Evolutionary conservation across 2,797 vertebrate species (phyloP), one percentile per base, ranked within the genome.

Genomic region (Anguilla marmorata): DNA sequence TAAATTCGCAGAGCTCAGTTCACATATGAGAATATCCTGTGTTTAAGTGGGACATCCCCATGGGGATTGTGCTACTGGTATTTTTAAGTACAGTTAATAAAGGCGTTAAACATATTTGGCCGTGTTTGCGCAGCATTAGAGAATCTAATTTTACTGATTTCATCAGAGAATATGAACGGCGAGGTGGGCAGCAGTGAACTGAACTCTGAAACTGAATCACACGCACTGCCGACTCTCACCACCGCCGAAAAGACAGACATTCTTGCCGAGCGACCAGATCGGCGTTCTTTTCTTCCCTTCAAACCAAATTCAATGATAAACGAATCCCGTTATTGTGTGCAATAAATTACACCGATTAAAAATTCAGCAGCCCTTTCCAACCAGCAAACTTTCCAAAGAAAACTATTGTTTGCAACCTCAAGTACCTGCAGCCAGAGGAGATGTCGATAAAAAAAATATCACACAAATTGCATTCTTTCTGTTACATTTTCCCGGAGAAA

Each of bases 321-420:
- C 50, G 9, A 8, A 82, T 8, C 79, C 45, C 12, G 19, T 41
- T 76, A 41, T 76, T 76, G 14, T 7, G 24, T 21, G 24, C 21
- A 24, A 48, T 82, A 50, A 82, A 82, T 82, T 82, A 45, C 76
- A 82, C 11, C 50, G 79, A 82, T 82, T n/a, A 82, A 82, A 50
- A 24, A 82, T 50, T 41, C 41, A 21, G 37, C 33, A 19, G 33
- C 14, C 19, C 19, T 11, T 48, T 50, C 21, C 41, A 50, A 45
- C 45, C 45, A 24, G 50, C 74, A 82, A 50, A 21, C 21, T 24
- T 50, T 48, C 45, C 0, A 45, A 82, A n/a, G 21, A 82, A 82
- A 82, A 82, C 24, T n/a, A 82, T 82, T 24, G 5, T 48, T 82
- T n/a, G 45, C 45, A 82, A 50, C 8, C 45, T 50, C 3, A 2